These are phyloP conservation scores for Clivina fossor DNA, from an alignment of 2,888 invertebrate species.

Conservation along the genomic window DNA sequence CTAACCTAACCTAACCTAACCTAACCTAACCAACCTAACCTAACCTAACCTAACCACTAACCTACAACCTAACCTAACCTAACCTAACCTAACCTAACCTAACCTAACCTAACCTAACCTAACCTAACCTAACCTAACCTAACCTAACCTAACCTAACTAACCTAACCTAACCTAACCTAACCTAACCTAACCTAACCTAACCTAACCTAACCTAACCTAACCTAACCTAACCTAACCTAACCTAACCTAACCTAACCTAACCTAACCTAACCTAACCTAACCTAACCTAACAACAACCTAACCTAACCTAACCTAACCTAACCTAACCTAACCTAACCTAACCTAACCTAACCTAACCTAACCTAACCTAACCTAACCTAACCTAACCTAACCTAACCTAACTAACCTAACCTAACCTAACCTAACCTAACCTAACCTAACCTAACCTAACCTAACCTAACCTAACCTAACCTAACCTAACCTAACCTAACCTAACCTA, in stretches of 20 bases:
- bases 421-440: slow-evolving; percentile 35
- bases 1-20: too few species aligned
- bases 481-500: slow-evolving; percentile 27
- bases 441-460: slow-evolving; percentile 32
- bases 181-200: slow-evolving; percentile 9
- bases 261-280: slow-evolving; percentile 40
- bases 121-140: slow-evolving; percentile 11
- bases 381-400: slow-evolving; percentile 8
- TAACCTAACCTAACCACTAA: slow-evolving; percentile 12
- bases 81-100: slow-evolving; percentile 10
- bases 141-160: slow-evolving; percentile 8
- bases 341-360: slow-evolving; percentile 31
- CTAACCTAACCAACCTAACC: too few species aligned
- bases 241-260: slow-evolving; percentile 17
- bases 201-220: slow-evolving; percentile 9
- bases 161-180: slow-evolving; percentile 8
- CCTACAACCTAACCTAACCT: slow-evolving; percentile 8
- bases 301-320: slow-evolving; percentile 38
- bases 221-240: slow-evolving; percentile 9
- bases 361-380: slow-evolving; percentile 33
- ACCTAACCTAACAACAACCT: slow-evolving; percentile 37
- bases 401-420: slow-evolving; percentile 34
- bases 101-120: slow-evolving; percentile 9
- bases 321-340: slow-evolving; percentile 32
- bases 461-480: slow-evolving; percentile 31